Evolutionary conservation across 2,113 vertebrate genomes (phyloP), one percentile per base, ranked within the genome.

Genomic region (Amblyornis subalaris): DNA sequence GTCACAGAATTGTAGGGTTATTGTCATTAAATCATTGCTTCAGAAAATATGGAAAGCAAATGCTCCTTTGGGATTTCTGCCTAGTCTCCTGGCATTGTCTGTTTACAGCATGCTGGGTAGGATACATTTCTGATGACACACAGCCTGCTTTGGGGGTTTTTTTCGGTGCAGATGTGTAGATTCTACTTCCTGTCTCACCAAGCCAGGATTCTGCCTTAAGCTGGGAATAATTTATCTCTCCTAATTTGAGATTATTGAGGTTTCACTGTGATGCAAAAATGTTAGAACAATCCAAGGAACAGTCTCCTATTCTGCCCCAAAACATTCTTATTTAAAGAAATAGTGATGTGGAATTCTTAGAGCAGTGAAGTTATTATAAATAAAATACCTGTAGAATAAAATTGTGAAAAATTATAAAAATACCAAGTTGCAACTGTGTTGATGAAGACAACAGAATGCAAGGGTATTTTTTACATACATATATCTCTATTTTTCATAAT

Each of bases 71-170:
- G 16, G 13, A 79, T 58, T 9, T 61, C 23, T 67, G 2, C 22
- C 12, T 29, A 19, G 6, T 70, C 31, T 77, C 26, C 29, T 29
- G 53, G 21, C 42, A 48, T 66, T 45, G 11, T 33, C 44, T 44
- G 6, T 48, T 48, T 55, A 35, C 45, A 77, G 26, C 31, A 14
- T 40, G 8, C 18, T 71, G 51, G 6, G n/a, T 15, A 69, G 51
- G 29, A 28, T 29, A 5, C 6, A 19, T 60, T 65, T 84, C 36
- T 36, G 44, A 10, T 50, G 14, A 58, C 25, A 50, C 1, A 2
- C 18, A 67, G 6, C 1, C 3, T 1, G 0, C 12, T 17, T 77
- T 47, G 20, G 50, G n/a, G 6, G 1, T 19, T 28, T 22, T 50
- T 44, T 67, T 2, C 40, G 16, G 0, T 53, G 14, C 33, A 44